Base-by-base conservation (phyloP, 2,888 invertebrate species). In the Nowickia ferox region DNA sequence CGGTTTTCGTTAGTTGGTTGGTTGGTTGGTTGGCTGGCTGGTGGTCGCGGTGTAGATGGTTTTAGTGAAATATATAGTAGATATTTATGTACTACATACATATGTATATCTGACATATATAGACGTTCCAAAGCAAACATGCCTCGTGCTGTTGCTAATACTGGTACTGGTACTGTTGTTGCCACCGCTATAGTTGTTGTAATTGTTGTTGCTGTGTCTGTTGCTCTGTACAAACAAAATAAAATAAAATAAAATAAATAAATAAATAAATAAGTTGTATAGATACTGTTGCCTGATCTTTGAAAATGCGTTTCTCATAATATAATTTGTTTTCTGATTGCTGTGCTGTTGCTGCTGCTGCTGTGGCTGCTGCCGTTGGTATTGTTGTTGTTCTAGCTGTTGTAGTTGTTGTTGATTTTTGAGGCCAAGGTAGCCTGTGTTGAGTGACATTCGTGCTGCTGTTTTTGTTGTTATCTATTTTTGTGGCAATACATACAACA, bases 71-170 rank as follows among this genome's bases (percentile, higher is more conserved):
- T 63, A 71, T 19, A 46, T 22, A 30, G 13, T 53, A 17, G 57
- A 5, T 55, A 68, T 46, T 61, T 19, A 68, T 65, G n/a, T 66
- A 61, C 65, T 48, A 48, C 13, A 15, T 48, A 48, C 3, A 30
- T 30, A 30, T 13, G 40, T 17, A 48, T 30, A 30, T 30, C 30
- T 30, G 30, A 4, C 30, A 30, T 30, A 30, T 48, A 66, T 30
- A 69, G 15, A 30, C 11, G 63, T 19, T 30, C 17, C 57, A 75
- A 90, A 90, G 89, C 89, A 90, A 90, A 88, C 46, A 55, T 53
- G 51, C 53, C 13, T 71, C 71, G 15, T 83, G 75, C 79, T 84
- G 66, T 79, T 89, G 89, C 89, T 88, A 86, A 78, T 87, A 87
- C 84, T 84, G 77, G 59, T 86, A 84, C 22, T 17, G 17, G n/a